Evolutionary conservation across 2,797 vertebrate species (phyloP).

Genomic region (Euphonia xanthogaster): DNA sequence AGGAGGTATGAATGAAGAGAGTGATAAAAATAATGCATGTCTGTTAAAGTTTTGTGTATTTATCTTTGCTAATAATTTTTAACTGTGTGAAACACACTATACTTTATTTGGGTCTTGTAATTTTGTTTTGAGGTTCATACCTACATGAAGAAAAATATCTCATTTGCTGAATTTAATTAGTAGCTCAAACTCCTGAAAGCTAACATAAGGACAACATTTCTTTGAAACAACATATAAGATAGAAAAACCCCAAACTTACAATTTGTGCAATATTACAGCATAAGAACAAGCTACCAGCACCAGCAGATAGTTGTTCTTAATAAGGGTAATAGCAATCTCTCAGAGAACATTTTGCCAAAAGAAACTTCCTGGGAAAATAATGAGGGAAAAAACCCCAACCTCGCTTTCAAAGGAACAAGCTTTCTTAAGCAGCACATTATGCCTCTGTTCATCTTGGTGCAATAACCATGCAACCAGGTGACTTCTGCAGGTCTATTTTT

Average conservation of each 20-base stretch:
- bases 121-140: not conserved
- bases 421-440: not conserved
- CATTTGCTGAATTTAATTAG: not conserved
- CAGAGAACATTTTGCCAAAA: constrained; percentile 63
- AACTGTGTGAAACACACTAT: not conserved
- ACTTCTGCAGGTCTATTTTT: not conserved
- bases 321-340: constrained; percentile 41
- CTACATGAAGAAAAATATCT: not conserved
- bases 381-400: not conserved
- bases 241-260: not conserved
- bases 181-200: not conserved
- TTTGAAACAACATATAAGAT: not conserved
- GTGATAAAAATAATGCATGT: not conserved
- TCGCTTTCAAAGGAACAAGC: constrained; percentile 7
- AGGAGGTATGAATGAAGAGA: not conserved
- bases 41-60: not conserved
- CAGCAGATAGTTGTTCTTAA: constrained; percentile 23
- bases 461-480: not conserved
- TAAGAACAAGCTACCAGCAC: not conserved
- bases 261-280: not conserved
- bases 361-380: constrained; percentile 72
- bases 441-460: not conserved
- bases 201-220: not conserved
- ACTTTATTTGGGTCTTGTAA: not conserved
- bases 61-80: not conserved